Conservation (phyloP, 2,797 vertebrate species). For the Pangasius djambal region DNA sequence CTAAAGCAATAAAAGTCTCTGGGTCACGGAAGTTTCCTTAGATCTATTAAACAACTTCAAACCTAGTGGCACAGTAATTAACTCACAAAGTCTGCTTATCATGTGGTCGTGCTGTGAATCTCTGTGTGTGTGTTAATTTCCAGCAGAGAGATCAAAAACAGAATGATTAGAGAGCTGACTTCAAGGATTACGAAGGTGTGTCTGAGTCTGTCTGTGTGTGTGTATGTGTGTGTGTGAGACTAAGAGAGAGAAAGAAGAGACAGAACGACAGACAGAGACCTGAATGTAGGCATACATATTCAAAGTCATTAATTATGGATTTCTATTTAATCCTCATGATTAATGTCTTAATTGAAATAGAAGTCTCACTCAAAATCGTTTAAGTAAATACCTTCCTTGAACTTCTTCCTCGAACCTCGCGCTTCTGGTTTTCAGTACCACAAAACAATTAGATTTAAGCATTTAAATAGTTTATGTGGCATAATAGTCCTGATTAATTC, state of each 20-base stretch:
- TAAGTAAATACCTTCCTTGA: neutral
- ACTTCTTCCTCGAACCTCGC: neutral
- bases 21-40: conserved; percentile 32
- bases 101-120: conserved; percentile 22
- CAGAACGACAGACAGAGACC: neutral
- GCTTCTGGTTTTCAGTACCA: neutral
- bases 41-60: conserved; percentile 29
- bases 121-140: conserved; percentile 30
- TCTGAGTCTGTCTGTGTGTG: conserved; percentile 23
- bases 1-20: conserved; percentile 9
- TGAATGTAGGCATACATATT: too few species aligned
- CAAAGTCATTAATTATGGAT: neutral
- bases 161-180: conserved; percentile 39
- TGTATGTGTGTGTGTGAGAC: conserved; percentile 24
- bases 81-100: conserved; percentile 22
- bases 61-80: neutral
- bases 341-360: neutral
- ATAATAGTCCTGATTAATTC: neutral
- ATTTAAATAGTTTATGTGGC: neutral
- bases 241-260: neutral
- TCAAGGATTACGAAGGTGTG: conserved; percentile 35
- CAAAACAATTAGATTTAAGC: neutral
- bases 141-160: conserved; percentile 42
- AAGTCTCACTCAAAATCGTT: neutral
- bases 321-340: neutral